Percentiles rank a stretch among this genome's conserved stretches.
These are phyloP conservation scores for Oegoconia quadripuncta DNA, from an alignment of 2,888 invertebrate genomes.

Conservation along the genomic window DNA sequence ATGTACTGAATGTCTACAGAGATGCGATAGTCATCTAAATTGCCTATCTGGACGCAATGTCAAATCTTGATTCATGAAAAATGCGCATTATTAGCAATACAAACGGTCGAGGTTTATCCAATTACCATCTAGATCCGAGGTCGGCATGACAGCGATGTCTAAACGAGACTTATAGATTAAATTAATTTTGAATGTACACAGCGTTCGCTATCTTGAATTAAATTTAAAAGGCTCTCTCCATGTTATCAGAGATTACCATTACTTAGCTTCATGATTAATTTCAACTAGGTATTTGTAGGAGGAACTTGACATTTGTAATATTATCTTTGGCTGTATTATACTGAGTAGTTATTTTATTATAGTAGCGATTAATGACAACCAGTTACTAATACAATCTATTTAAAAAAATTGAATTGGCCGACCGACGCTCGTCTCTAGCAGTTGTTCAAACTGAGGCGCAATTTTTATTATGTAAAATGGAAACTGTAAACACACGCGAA, in stretches of 20 bases:
- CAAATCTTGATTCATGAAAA: conserved; percentile 18
- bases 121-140: neutral
- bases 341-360: no score
- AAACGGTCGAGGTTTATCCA: neutral
- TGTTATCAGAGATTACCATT: neutral
- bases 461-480: conserved; percentile 38
- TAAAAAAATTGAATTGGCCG: neutral
- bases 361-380: no score
- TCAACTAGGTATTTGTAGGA: no score
- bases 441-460: conserved; percentile 47
- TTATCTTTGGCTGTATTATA: no score
- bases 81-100: conserved; percentile 11
- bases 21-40: conserved; percentile 15
- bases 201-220: neutral
- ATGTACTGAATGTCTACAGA: conserved; percentile 9
- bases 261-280: neutral
- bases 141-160: neutral
- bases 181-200: neutral
- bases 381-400: no score
- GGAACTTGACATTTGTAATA: no score
- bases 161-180: neutral
- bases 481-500: conserved; percentile 31
- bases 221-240: neutral
- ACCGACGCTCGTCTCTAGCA: conserved; percentile 23
- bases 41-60: conserved; percentile 15